phyloP scores from a whole-genome alignment of 2,797 vertebrate genomes.

The Epinephelus coioides region DNA sequence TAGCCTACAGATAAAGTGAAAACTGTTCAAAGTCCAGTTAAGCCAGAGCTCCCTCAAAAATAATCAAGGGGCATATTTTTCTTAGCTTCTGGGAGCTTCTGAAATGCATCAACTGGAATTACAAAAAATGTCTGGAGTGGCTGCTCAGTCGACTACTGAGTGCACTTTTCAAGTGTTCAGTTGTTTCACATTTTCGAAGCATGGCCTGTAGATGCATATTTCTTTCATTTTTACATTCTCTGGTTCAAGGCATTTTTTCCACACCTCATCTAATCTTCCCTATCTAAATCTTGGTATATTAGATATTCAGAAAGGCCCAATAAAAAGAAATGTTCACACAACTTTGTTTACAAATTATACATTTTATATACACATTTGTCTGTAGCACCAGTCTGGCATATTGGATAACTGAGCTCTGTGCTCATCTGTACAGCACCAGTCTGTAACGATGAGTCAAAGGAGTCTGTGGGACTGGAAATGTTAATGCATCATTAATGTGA shows the following conservation, averaged over 20 bases:
- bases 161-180: no score
- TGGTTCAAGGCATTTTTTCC: neutral
- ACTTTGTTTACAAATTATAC: neutral
- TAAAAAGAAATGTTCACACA: neutral
- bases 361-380: no score
- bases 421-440: neutral
- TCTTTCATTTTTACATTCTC: neutral
- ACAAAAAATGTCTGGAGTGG: no score
- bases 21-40: no score
- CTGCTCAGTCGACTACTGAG: no score
- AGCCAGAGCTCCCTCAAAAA: no score
- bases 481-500: conserved; percentile 1
- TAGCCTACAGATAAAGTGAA: no score
- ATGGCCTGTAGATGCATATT: neutral
- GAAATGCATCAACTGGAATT: no score
- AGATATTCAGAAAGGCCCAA: neutral
- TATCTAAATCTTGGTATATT: neutral
- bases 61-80: no score
- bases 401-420: neutral
- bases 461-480: conserved; percentile 3
- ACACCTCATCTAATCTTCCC: neutral
- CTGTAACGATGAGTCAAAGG: neutral
- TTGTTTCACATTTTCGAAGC: neutral
- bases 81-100: no score
- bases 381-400: neutral